Base-by-base conservation (phyloP, 2,888 invertebrate genomes). In the Gari tellinella region DNA sequence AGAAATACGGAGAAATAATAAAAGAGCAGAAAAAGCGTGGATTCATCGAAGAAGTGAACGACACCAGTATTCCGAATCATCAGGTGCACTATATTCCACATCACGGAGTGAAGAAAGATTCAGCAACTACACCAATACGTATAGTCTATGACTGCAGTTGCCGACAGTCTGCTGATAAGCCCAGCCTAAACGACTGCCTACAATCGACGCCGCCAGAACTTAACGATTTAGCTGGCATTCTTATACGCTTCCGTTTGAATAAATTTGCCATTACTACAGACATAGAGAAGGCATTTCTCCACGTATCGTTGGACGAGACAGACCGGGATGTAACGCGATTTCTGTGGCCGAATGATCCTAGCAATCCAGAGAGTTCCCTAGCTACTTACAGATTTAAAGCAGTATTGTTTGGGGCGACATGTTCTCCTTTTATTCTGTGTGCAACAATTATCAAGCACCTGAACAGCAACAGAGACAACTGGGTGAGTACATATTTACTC, bases 111-210 rank as follows among this genome's bases (percentile, higher is more conserved):
- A 63, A 66, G 43, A 76, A 69, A 53, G 63, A 73, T 14, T 77
- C 67, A 8, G 21, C 51, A 3, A 77, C 73, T 12, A 80, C 77
- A 10, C 70, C 70, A 12, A 53, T 80, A 7, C 19, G 80, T 21
- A 78, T 80, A 7, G 61, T 75, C 1, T 75, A 70, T 38, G 63
- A 75, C 53, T 75, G 70, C 49, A 64, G 60, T 56, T 55, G 53
- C 61, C n/a, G 57, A 37, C 61, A 68, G 40, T 46, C 60, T 15
- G n/a, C 12, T 26, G 51, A 41, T 12, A 12, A 17, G n/a, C 58
- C 52, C 5, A 63, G 63, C 21, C 38, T 70, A 31, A 70, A 64
- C 43, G 64, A 58, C 23, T 70, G 70, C 21, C 45, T 70, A 25
- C 14, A 58, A 25, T 64, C 70, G 10, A 70, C 58, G n/a, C 58